phyloP scores from a whole-genome alignment of 2,888 invertebrate species.

The Diaperis boleti region DNA sequence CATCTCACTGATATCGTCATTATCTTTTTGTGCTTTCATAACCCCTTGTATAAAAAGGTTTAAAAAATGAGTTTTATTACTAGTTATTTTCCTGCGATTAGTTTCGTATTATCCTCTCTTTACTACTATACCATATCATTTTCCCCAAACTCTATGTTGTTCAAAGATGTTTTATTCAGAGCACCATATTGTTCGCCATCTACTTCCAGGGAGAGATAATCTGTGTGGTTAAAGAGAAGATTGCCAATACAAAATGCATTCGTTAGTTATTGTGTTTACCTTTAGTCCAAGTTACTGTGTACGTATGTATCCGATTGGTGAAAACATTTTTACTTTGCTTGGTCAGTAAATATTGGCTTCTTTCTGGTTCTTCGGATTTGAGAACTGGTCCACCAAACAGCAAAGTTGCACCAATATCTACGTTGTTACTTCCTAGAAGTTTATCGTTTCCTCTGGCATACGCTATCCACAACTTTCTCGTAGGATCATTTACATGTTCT shows the following conservation, averaged over 20 bases:
- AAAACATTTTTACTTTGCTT: slow-evolving; percentile 54
- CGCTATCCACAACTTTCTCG: slow-evolving; percentile 58
- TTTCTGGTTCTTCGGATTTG: slow-evolving; percentile 61
- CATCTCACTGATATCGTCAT: no score
- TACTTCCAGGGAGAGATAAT: slow-evolving; percentile 59
- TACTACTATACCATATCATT: slow-evolving; percentile 30
- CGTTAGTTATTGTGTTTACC: slow-evolving; percentile 66
- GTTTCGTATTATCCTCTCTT: no score
- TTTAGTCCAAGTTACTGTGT: slow-evolving; percentile 75
- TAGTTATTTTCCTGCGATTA: no score
- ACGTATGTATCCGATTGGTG: slow-evolving; percentile 75
- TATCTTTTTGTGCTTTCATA: no score
- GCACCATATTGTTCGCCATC: slow-evolving; percentile 63
- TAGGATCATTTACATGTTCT: slow-evolving; percentile 47
- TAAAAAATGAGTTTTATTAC: no score
- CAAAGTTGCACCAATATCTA: slow-evolving; percentile 64
- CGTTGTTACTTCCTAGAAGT: slow-evolving; percentile 57
- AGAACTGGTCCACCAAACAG: slow-evolving; percentile 69
- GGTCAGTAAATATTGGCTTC: slow-evolving; percentile 58
- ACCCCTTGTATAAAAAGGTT: no score
- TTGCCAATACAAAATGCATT: no score
- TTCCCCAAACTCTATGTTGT: slow-evolving; percentile 15
- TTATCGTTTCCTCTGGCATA: slow-evolving; percentile 63
- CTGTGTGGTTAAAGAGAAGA: no score
- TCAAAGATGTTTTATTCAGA: slow-evolving; percentile 36